Evolutionary conservation across 2,797 vertebrate genomes (phyloP).

Genomic region (Simalia tracyae): DNA sequence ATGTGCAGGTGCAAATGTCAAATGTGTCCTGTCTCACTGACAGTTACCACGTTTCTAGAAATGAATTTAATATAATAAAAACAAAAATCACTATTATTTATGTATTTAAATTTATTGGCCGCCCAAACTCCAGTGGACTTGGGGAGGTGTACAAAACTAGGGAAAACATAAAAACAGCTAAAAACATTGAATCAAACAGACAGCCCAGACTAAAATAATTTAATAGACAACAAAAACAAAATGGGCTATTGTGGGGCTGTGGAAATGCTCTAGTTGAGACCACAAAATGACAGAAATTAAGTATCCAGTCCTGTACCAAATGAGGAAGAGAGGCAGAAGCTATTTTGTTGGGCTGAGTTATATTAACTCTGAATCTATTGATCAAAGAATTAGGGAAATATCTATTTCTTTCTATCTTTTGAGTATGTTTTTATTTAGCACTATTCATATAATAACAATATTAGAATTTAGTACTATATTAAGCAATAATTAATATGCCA

Average conservation of each 20-base stretch:
- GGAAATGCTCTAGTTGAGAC: not conserved
- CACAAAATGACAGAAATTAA: not conserved
- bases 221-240: not conserved
- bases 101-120: not conserved
- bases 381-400: not conserved
- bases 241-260: not conserved
- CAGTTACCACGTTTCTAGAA: not conserved
- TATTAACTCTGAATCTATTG: not conserved
- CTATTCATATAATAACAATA: not conserved
- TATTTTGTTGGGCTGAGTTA: not conserved
- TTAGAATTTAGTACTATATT: not conserved
- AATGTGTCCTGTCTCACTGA: not conserved
- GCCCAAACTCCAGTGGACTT: not conserved
- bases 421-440: not conserved
- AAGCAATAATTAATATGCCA: not conserved
- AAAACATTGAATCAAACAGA: not conserved
- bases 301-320: not conserved
- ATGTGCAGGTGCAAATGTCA: not conserved
- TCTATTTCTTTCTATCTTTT: not conserved
- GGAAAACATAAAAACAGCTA: not conserved
- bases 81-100: not conserved
- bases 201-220: not conserved
- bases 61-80: not conserved
- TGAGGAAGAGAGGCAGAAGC: not conserved
- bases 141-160: not conserved